phyloP scores from a whole-genome alignment of 2,113 vertebrate species.

The Rhynchomys soricoides region DNA sequence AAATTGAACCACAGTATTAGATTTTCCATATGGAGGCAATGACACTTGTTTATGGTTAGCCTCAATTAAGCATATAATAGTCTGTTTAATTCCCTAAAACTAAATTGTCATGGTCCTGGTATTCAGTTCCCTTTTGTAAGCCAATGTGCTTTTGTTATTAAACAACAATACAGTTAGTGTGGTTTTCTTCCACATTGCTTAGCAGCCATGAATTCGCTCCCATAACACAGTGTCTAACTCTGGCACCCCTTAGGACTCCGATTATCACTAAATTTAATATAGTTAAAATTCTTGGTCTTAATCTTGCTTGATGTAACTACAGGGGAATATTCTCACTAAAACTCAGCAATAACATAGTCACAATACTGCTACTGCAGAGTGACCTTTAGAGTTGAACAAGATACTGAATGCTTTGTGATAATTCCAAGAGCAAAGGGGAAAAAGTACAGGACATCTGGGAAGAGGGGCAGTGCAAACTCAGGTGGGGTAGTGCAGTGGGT shows the following conservation, averaged over 20 bases:
- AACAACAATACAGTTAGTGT: neutral
- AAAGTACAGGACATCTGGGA: neutral
- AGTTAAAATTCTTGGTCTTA: neutral
- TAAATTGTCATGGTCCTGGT: neutral
- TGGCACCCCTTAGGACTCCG: neutral
- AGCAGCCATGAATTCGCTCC: neutral
- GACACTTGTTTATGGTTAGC: neutral
- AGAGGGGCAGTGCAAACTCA: neutral
- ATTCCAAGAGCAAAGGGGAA: neutral
- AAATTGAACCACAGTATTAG: neutral
- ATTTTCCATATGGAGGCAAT: neutral
- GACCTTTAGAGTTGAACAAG: conserved; percentile 4
- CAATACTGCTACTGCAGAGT: neutral
- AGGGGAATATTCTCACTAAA: neutral
- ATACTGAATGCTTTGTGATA: neutral
- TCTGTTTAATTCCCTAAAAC: neutral
- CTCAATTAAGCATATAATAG: neutral
- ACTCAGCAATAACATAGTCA: neutral
- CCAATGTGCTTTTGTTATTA: neutral
- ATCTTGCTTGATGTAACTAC: neutral
- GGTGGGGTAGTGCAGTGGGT: neutral
- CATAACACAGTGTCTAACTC: neutral
- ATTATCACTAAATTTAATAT: too few relatives aligned
- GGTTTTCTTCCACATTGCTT: neutral
- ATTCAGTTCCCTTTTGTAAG: neutral